Base-by-base conservation (phyloP, 92 coral and sea anemone species). In the Meandrina meandrites region DNA sequence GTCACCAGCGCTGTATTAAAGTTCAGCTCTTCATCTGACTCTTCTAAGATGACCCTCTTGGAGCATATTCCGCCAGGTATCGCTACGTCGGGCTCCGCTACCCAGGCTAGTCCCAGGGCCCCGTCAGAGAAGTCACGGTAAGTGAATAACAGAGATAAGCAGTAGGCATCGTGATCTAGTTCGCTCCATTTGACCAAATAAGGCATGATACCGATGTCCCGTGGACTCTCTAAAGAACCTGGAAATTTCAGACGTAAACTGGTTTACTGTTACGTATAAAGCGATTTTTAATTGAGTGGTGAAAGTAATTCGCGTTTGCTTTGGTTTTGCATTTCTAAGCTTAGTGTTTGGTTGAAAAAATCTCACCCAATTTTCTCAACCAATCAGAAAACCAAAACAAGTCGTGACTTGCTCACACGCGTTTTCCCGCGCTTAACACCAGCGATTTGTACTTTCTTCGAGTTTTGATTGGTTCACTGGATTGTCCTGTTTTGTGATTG, bases 41-140 rank as follows among this genome's bases (percentile, higher is more conserved):
- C 80, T 31, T 91, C 86, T 54, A 87, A 36, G 28, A 64, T 21
- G 42, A 93, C 87, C 88, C 90, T 83, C 48, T 84, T 88, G 76
- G 96, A 90, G 76, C 99, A 97, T 86, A 97, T 95, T 11, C 99
- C 99, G 1, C 98, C 98, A 21, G 87, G 68, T n/a, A 34, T 79
- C 30, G 36, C 32, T 9, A 32, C 32, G 0, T 86, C 86, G 13
- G 80, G 80, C 11, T 86, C 87, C 34, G 97, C 98, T 19, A 94
- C 87, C 97, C 98, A 97, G 30, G 99, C 99, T 35, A 97, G 88
- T 27, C 99, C 99, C 31, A 97, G 90, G 19, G 90, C 90, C 56
- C 98, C 98, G 35, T 89, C 85, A 0, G 89, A 35, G 67, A 97
- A 97, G 79, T 93, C 98, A 73, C 94, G 81, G 90, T 92, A 93